Conservation (phyloP, 2,888 invertebrate genomes). For the Sinodicranocentrus sp. region DNA sequence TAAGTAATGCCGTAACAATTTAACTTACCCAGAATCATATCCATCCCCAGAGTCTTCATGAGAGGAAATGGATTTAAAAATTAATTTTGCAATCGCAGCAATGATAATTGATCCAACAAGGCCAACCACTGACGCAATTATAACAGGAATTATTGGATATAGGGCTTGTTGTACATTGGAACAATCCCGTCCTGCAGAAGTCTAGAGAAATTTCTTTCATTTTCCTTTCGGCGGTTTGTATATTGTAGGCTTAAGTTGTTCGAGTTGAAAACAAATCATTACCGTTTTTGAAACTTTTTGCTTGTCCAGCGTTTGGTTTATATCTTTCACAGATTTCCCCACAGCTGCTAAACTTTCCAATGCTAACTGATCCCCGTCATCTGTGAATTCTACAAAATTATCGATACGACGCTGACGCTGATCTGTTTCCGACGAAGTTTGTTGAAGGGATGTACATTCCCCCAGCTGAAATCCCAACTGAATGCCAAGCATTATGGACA, state of each 20-base stretch:
- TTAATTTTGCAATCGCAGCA: slow-evolving; percentile 47
- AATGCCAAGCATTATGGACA: neutral
- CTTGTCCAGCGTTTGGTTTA: too few species aligned
- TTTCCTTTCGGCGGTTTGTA: too few species aligned
- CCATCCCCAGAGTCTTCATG: neutral
- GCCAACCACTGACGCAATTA: slow-evolving; percentile 54
- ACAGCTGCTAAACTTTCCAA: slow-evolving; percentile 28
- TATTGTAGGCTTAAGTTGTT: too few species aligned
- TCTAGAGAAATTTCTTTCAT: too few species aligned
- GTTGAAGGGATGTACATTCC: slow-evolving; percentile 21
- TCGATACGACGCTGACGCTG: slow-evolving; percentile 16
- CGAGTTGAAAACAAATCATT: too few species aligned
- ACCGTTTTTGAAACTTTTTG: too few species aligned
- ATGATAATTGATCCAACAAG: slow-evolving; percentile 59
- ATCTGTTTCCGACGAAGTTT: neutral
- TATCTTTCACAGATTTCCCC: too few species aligned
- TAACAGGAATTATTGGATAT: slow-evolving; percentile 57
- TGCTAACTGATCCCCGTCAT: slow-evolving; percentile 56
- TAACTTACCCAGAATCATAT: neutral
- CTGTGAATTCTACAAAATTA: slow-evolving; percentile 58
- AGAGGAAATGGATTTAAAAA: slow-evolving; percentile 7
- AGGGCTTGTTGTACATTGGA: slow-evolving; percentile 52
- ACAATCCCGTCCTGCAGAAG: slow-evolving; percentile 27
- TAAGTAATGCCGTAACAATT: too few species aligned
- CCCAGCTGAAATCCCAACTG: neutral